Evolutionary conservation across 2,888 invertebrate genomes (phyloP), one percentile per base, ranked within the genome.

Genomic region (Drosophila anceps): DNA sequence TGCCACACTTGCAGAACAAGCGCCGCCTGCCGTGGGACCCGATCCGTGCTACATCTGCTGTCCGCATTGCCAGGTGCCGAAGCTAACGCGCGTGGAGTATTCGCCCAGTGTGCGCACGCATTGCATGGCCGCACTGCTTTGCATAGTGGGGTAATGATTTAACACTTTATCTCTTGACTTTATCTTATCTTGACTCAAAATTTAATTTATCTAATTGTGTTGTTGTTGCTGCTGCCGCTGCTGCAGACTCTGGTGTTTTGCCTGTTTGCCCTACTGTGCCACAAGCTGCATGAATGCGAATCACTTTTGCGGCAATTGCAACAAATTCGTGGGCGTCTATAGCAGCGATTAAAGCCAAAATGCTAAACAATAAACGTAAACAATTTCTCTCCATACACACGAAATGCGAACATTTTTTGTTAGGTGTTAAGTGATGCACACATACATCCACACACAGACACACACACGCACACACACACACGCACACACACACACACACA

Each of bases 221-320:
- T 24, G 24, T 24, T 24, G 24, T 24, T 24, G 24, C 24, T 24
- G 24, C 24, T 24, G 24, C 24, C 4, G 24, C 24, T 24, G 20
- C 13, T 48, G 9, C 66, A 80, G 81, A 20, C 89, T 92, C 41
- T 95, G 94, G 94, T 94, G 94, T 1, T 94, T 94, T 66, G 93
- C 93, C 44, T 94, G 94, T 66, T 74, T 95, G 27, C 95, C 95
- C 0, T 95, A 95, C 88, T 95, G 94, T 77, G 92, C 94, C 77
- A 93, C 94, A 62, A 93, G 94, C 31, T 95, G 94, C 84, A 93
- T 93, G 88, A 94, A 93, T 69, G 92, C 93, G 3, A 94, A 94
- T 68, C 95, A 95, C 84, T 94, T 94, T 76, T 95, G 95, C 69
- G 94, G 94, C 0, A 93, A 94, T 78, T 95, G 95, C 88, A 93